Percentiles rank a stretch among this genome's conserved stretches.
These are phyloP conservation scores for Actenoides hombroni DNA, from an alignment of 2,113 vertebrate genomes.

Conservation along the genomic window DNA sequence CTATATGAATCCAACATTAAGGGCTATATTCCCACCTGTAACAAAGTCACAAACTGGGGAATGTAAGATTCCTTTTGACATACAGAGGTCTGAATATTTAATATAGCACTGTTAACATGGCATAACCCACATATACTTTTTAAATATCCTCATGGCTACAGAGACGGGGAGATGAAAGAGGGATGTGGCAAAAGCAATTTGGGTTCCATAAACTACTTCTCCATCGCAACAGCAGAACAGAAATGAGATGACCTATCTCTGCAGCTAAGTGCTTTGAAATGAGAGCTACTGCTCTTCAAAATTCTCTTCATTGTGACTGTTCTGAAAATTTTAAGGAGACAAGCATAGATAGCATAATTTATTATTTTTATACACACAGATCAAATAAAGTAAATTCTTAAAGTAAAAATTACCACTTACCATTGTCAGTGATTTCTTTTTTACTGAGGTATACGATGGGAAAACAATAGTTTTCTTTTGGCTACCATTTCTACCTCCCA, in stretches of 20 bases:
- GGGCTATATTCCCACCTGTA: background rate
- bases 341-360: background rate
- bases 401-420: background rate
- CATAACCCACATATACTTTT: background rate
- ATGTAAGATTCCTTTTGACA: background rate
- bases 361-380: background rate
- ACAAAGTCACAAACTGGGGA: background rate
- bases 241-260: background rate
- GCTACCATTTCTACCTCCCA: background rate
- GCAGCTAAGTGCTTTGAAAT: background rate
- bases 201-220: background rate
- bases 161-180: background rate
- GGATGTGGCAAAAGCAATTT: background rate
- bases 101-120: background rate
- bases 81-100: constrained; percentile 8
- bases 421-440: background rate
- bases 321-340: background rate
- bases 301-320: background rate
- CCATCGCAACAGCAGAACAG: background rate
- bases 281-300: background rate
- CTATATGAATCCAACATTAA: background rate
- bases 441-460: background rate
- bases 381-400: background rate
- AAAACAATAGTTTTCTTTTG: background rate
- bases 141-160: background rate